Evolutionary conservation across 2,888 invertebrate species (phyloP), one percentile per base, ranked within the genome.

Genomic region (Dione vanillae): DNA sequence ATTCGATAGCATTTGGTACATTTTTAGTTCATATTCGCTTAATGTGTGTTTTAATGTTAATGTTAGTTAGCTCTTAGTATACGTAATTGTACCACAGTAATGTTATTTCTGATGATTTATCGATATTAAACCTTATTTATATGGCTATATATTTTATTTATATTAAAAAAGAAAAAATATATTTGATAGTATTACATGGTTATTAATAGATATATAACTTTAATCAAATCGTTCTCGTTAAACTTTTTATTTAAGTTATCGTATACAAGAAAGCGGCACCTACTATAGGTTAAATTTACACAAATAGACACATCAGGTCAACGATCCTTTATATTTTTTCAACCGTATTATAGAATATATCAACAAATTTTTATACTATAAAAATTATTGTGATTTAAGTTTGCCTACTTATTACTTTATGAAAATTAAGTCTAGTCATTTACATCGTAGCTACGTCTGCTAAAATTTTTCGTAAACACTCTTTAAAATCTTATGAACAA

Each of bases 1-100:
- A 75, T 75, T 62, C 61, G 65, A 61, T 61, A 35, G 45, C 64
- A 41, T 64, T 65, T 52, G 52, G 54, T 51, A 16, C 54, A 52
- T 64, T 64, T 68, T 35, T 67, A 54, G 62, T 69, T 64, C 35
- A 51, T 35, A 59, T 41, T 12, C 59, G 20, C 43, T 16, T 61
- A 70, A 41, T 61, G 35, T 19, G 12, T 11, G 54, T 64, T 69
- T 68, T 49, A 47, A 56, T 52, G 68, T 35, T 69, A 69, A 27
- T 19, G 14, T 16, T 35, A 16, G 11, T 35, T 61, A 52, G 27
- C 54, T n/a, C n/a, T n/a, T n/a, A n/a, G n/a, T n/a, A n/a, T n/a
- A n/a, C n/a, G n/a, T n/a, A 10, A 54, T n/a, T 37, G 16, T 45
- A 45, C 5, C 7, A 45, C 6, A 45, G n/a, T 5, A 43, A 43